Base-by-base conservation (phyloP, 2,113 vertebrate genomes). In the Dermatemys mawii region DNA sequence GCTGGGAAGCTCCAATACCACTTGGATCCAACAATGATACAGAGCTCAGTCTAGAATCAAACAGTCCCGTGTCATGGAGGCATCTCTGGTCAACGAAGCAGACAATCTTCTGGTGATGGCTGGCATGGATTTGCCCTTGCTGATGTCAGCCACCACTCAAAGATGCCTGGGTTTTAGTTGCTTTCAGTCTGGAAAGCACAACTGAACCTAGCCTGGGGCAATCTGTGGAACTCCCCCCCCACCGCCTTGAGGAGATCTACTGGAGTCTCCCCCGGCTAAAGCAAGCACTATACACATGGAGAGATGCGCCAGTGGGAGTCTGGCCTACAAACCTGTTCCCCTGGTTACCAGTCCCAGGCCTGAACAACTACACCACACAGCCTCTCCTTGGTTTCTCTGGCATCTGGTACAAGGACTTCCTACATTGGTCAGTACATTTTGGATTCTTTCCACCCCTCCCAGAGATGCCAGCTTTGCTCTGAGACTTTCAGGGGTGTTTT, bases 381-480 rank as follows among this genome's bases (percentile, higher is more conserved):
- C 1, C 81, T 54, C 76, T 88, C 49, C 81, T 11, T 21, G 4
- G 51, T 51, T 63, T 81, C 46, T 49, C 38, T 1, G 1, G 21
- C 48, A 84, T 0, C 0, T 0, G 14, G 21, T 8, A 11, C 35
- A 44, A 75, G 38, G 21, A 22, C 10, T 24, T 44, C 10, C 91
- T 76, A 78, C 82, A 54, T 93, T 82, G 88, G 44, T 84, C 81
- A 94, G 38, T 12, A 24, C 88, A 60, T 81, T 93, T 84, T 80
- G 78, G 84, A 67, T 67, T 67, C 26, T 57, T 57, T 57, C 12
- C 27, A 57, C 27, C 27, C 8, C 35, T 67, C 60, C 16, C 60
- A 67, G 32, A 35, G 60, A n/a, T 17, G 4, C 32, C 60, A 67
- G 32, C 35, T 67, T n/a, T 67, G 60, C 13, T 35, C 60, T 67